Percentiles rank a stretch among this genome's conserved stretches.
phyloP scores from a whole-genome alignment of 2,113 vertebrate genomes.

The Periophthalmodon schlosseri region DNA sequence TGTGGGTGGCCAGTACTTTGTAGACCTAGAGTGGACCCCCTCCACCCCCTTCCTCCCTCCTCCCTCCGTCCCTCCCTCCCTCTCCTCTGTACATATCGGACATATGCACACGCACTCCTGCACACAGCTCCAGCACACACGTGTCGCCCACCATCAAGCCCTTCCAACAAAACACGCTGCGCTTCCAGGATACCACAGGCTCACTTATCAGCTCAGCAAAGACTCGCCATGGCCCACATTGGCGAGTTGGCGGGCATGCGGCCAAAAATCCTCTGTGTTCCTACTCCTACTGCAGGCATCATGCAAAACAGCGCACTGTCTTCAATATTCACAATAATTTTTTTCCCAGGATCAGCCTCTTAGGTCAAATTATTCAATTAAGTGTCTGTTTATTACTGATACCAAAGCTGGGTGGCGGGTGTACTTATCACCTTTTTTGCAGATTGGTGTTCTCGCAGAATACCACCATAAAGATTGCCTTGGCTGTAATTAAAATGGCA shows the following conservation, averaged over 20 bases:
- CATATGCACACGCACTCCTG: slow-evolving; percentile 55
- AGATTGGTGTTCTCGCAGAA: slow-evolving; percentile 83
- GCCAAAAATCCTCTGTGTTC: slow-evolving; percentile 74
- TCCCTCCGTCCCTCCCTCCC: slow-evolving; percentile 20
- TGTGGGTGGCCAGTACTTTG: slow-evolving; percentile 52
- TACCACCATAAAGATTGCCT: slow-evolving; percentile 83
- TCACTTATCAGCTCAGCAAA: slow-evolving; percentile 75
- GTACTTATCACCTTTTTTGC: slow-evolving; percentile 85
- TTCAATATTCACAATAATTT: slow-evolving; percentile 77
- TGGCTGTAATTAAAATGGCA: slow-evolving; percentile 86
- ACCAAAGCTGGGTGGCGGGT: slow-evolving; percentile 79
- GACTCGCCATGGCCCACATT: slow-evolving; percentile 71
- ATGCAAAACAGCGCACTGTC: slow-evolving; percentile 69
- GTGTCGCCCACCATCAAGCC: slow-evolving; percentile 28
- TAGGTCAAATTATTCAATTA: slow-evolving; percentile 88
- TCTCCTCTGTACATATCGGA: slow-evolving; percentile 40
- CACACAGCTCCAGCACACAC: slow-evolving; percentile 42
- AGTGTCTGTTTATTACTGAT: slow-evolving; percentile 86
- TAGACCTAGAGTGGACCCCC: slow-evolving; percentile 63
- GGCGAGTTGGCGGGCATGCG: slow-evolving; percentile 66
- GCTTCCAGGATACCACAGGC: slow-evolving; percentile 73
- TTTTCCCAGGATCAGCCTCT: slow-evolving; percentile 81
- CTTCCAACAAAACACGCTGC: slow-evolving; percentile 34
- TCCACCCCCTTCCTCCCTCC: slow-evolving; percentile 48
- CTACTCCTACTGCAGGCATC: slow-evolving; percentile 62